Evolutionary conservation across 2,113 vertebrate genomes (phyloP), one percentile per base, ranked within the genome.

Genomic region (Cynocephalus volans): DNA sequence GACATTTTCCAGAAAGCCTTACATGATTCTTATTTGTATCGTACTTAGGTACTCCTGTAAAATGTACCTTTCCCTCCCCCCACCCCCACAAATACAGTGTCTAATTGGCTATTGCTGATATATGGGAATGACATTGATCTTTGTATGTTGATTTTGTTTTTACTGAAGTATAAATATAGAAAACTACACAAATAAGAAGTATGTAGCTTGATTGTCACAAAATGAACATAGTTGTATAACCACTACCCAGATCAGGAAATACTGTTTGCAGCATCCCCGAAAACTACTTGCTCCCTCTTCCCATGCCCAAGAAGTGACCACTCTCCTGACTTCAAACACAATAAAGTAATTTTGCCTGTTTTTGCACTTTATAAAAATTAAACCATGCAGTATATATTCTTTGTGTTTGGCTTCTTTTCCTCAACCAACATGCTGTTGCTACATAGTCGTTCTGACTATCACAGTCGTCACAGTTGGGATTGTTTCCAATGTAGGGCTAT

Each of bases 131-230:
- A 41, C 19, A 54, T 19, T 86, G 41, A 80, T 92, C 56, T 83
- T 93, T 96, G 31, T 62, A 10, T 70, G 31, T 60, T 86, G 87
- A 85, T 79, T 94, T 94, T 86, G 15, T 64, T 97, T 90, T 93
- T 92, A 86, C 28, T 77, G 48, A 96, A 93, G 80, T 88, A 73
- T 31, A 69, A 83, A 56, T 83, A 77, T 58, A 95, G 80, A 83
- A 69, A 72, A 82, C 26, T 56, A 4, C 5, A 79, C 56, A 93
- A 11, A 24, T 92, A 54, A 21, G 90, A 60, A 54, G 3, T 64
- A 8, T 75, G 24, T 67, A 79, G 54, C 21, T 88, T 88, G 41
- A 84, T 77, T 88, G 41, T 56, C 54, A 89, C 54, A 82, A 95
- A 88, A 80, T 73, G 70, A 88, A 88, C 12, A 15, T 75, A 82